These are phyloP conservation scores for Paramuricea clavata DNA, from an alignment of 92 coral and sea anemone species.

Conservation along the genomic window DNA sequence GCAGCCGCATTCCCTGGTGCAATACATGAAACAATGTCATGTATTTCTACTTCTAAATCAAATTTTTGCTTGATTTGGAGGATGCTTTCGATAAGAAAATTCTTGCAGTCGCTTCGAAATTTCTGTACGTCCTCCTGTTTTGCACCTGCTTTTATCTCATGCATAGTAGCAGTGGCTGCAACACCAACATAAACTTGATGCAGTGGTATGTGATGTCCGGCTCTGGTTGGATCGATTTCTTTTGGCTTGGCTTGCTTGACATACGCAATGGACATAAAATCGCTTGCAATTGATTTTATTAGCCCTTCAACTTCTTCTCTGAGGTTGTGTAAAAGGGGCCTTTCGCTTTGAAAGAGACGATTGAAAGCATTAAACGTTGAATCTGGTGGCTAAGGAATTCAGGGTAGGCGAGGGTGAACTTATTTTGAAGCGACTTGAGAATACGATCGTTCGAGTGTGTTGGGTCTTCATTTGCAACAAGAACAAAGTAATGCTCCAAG, in stretches of 20 bases:
- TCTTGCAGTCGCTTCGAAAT: conserved; percentile 26
- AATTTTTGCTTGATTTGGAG: conserved; percentile 7
- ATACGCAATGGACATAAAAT: not conserved
- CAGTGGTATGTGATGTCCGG: not conserved
- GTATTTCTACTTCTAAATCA: conserved; percentile 20
- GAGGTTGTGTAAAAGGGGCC: conserved; percentile 59
- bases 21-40: conserved; percentile 20
- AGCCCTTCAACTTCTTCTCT: conserved; percentile 14
- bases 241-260: conserved; percentile 3
- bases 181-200: conserved; percentile 6
- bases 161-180: conserved; percentile 12
- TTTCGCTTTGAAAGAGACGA: conserved; percentile 19
- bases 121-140: conserved; percentile 13
- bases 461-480: conserved; percentile 25
- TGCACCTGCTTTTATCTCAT: conserved; percentile 9
- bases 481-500: conserved; percentile 57
- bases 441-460: conserved; percentile 35
- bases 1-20: not conserved
- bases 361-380: conserved; percentile 26
- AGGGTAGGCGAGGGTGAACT: conserved; percentile 32
- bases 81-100: conserved; percentile 3
- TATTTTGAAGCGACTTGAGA: conserved; percentile 14
- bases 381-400: conserved; percentile 62
- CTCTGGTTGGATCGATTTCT: conserved; percentile 18
- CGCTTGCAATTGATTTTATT: conserved; percentile 18